Evolutionary conservation across 2,113 vertebrate genomes (phyloP), one percentile per base, ranked within the genome.

Genomic region (Hiodon alosoides): DNA sequence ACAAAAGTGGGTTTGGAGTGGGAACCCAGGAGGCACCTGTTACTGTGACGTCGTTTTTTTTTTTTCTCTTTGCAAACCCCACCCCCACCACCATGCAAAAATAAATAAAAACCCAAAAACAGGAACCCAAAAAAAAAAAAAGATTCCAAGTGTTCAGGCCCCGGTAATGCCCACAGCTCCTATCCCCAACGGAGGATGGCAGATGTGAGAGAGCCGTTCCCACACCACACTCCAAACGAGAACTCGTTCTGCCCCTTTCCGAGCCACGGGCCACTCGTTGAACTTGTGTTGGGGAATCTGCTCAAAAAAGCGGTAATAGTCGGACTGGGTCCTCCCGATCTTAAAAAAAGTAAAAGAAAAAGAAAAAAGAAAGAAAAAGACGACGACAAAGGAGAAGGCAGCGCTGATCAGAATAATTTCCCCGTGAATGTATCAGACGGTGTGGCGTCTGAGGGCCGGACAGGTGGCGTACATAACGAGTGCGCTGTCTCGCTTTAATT

Each of bases 11-110:
- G 88, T 90, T 90, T 90, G 91, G 89, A 91, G 89, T 90, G 90
- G 89, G 89, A 92, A 89, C 91, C 90, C 90, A 90, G 91, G 89
- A 91, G 89, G 89, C 88, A 91, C 89, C 90, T 91, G 91, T 86
- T 90, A 90, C 91, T 89, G 91, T 88, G 79, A 88, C 82, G 81
- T 67, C 16, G 66, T 74, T 64, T 72, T 76, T 62, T 14, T 31
- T 50, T 72, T 77, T 67, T 55, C 48, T 31, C 57, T 57, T 57
- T 64, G 3, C 7, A 16, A 13, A 16, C 7, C 7, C 6, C 14
- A 64, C n/a, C 58, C 7, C 17, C 17, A 16, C n/a, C 31, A 31
- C 31, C 31, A 31, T 31, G 31, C 4, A 66, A 75, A 67, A 31
- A 48, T 74, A 11, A 68, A 77, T 61, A 48, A 55, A 60, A 73